Percentiles rank a stretch among this genome's conserved stretches.
Conservation (phyloP, 2,888 invertebrate genomes). For the Microctonus hyperodae region DNA sequence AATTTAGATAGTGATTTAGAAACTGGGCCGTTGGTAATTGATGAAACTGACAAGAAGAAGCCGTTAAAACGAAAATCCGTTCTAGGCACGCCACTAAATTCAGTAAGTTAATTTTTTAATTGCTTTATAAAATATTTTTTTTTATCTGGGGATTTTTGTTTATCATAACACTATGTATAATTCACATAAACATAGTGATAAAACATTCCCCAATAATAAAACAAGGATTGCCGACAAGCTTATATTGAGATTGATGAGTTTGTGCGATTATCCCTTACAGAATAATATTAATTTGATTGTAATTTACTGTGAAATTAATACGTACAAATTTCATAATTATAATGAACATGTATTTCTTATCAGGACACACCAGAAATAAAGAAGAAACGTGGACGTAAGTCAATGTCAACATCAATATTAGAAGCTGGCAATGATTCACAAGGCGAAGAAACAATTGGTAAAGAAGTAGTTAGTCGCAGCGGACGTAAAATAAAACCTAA, state of each 20-base stretch:
- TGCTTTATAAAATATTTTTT: too few relatives aligned
- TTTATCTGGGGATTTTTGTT: conserved; percentile 28
- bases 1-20: conserved; percentile 54
- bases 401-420: conserved; percentile 42
- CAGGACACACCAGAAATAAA: conserved; percentile 45
- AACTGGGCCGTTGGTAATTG: conserved; percentile 56
- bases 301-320: not conserved
- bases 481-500: conserved; percentile 80
- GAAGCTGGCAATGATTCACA: conserved; percentile 54
- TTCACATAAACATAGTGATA: conserved; percentile 13
- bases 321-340: too few relatives aligned
- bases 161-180: conserved; percentile 25
- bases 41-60: conserved; percentile 60
- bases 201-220: conserved; percentile 50
- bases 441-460: conserved; percentile 65
- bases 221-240: conserved; percentile 64
- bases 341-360: conserved; percentile 1
- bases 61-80: conserved; percentile 53
- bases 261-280: conserved; percentile 67
- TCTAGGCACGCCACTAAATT: conserved; percentile 43
- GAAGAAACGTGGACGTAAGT: conserved; percentile 45
- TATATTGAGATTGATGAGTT: conserved; percentile 60
- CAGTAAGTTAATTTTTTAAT: conserved; percentile 45
- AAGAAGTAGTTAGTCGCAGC: conserved; percentile 73
- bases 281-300: conserved; percentile 6